Evolutionary conservation across 2,797 vertebrate species (phyloP).

Genomic region (Crax fasciolata): DNA sequence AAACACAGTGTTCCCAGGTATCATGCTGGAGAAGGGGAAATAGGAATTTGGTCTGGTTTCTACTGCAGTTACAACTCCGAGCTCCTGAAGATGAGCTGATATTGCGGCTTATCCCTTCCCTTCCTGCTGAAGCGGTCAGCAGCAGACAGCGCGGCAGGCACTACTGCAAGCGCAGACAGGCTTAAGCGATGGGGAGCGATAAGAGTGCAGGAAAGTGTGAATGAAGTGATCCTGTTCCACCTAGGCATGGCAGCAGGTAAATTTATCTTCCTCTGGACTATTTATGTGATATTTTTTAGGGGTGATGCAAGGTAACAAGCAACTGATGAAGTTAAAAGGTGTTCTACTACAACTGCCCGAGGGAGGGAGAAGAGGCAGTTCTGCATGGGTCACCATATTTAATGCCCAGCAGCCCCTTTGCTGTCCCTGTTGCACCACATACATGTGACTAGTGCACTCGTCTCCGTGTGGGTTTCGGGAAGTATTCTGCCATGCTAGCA

Average conservation of each 20-base stretch:
- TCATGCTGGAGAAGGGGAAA: background rate
- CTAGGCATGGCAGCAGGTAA: background rate
- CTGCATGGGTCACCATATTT: fast-evolving
- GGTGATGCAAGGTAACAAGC: background rate
- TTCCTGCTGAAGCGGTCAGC: slow-evolving; percentile 11
- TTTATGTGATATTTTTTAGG: background rate
- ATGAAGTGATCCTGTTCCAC: background rate
- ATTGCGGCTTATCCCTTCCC: background rate
- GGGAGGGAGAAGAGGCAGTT: background rate
- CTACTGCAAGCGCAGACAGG: slow-evolving; percentile 29
- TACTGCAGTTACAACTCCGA: background rate
- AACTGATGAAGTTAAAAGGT: background rate
- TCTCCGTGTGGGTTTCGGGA: fast-evolving
- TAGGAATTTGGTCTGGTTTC: background rate
- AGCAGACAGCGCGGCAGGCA: slow-evolving; percentile 47
- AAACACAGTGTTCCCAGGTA: background rate
- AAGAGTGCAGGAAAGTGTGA: background rate
- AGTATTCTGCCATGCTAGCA: background rate
- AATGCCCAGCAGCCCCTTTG: background rate
- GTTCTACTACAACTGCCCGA: fast-evolving
- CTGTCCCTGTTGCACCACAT: background rate
- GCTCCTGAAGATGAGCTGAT: slow-evolving; percentile 41
- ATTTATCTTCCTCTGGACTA: background rate
- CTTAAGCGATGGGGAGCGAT: background rate
- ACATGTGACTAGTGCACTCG: fast-evolving